Percentiles rank a stretch among this genome's conserved stretches.
Evolutionary conservation across 1,140 invertebrate genomes (phyloP).

Genomic region (Antheraea mylitta): DNA sequence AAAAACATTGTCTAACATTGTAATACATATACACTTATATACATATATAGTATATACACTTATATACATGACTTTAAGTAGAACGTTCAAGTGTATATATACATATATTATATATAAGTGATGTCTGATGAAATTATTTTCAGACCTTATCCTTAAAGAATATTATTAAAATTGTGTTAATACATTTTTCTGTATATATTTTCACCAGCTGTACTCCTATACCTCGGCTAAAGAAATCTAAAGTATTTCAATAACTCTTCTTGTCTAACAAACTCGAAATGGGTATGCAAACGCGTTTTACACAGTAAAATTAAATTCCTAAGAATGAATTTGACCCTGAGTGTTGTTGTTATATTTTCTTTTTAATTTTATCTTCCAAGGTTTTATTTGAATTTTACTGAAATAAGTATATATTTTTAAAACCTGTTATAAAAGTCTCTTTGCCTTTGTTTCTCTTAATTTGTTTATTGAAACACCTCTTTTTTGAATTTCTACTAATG

Average conservation of each 20-base stretch:
- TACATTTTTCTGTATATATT: neutral
- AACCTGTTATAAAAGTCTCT: neutral
- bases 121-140: neutral
- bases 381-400: neutral
- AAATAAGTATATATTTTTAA: neutral
- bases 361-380: neutral
- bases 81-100: too few relatives aligned
- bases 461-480: too few relatives aligned
- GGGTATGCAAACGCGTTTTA: conserved; percentile 13
- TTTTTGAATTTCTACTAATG: too few relatives aligned
- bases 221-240: conserved; percentile 11
- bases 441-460: too few relatives aligned
- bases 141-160: neutral
- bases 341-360: neutral
- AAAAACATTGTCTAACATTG: too few relatives aligned
- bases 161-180: neutral
- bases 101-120: too few relatives aligned
- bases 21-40: too few relatives aligned
- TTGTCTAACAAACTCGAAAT: conserved; percentile 18
- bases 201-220: too few relatives aligned
- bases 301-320: conserved; percentile 22
- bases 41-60: too few relatives aligned
- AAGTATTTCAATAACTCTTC: conserved; percentile 39
- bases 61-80: too few relatives aligned
- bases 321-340: conserved; percentile 2